Conservation (phyloP, 2,888 invertebrate genomes). For the Pristionchus japonicus region DNA sequence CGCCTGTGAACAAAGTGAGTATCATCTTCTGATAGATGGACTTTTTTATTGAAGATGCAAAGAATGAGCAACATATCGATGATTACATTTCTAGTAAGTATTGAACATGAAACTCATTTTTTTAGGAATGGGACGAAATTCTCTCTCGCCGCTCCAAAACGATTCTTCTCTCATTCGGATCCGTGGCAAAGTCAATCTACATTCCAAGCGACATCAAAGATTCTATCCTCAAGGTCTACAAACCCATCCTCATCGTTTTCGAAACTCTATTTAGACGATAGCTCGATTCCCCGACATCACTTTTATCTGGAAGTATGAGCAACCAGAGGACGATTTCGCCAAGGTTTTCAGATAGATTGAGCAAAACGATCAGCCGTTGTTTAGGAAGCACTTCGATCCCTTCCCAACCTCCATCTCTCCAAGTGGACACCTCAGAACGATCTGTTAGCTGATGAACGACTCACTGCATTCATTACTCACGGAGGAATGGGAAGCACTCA, state of each 20-base stretch:
- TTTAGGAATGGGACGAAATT: slow-evolving; percentile 16
- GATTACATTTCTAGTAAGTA: background rate
- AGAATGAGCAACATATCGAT: background rate
- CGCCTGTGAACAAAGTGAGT: background rate
- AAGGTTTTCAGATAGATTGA: background rate
- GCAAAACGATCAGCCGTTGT: too few relatives aligned
- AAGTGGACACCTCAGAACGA: slow-evolving; percentile 36
- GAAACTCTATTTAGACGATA: background rate
- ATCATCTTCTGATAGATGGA: background rate
- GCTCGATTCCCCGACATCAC: slow-evolving; percentile 12
- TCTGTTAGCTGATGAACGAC: background rate
- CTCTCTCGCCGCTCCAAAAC: background rate
- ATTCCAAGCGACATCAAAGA: background rate
- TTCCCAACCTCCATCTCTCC: background rate
- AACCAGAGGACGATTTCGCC: background rate
- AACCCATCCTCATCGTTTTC: background rate
- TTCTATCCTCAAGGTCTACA: background rate
- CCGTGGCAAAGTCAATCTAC: background rate
- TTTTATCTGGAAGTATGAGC: slow-evolving; percentile 32
- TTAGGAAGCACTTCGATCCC: background rate
- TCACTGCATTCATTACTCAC: slow-evolving; percentile 23
- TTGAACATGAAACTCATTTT: background rate
- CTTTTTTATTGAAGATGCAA: background rate
- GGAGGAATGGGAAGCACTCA: slow-evolving; percentile 31
- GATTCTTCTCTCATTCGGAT: slow-evolving; percentile 25